Base-by-base conservation (phyloP, 2,888 invertebrate species). In the Trachelus stipa region DNA sequence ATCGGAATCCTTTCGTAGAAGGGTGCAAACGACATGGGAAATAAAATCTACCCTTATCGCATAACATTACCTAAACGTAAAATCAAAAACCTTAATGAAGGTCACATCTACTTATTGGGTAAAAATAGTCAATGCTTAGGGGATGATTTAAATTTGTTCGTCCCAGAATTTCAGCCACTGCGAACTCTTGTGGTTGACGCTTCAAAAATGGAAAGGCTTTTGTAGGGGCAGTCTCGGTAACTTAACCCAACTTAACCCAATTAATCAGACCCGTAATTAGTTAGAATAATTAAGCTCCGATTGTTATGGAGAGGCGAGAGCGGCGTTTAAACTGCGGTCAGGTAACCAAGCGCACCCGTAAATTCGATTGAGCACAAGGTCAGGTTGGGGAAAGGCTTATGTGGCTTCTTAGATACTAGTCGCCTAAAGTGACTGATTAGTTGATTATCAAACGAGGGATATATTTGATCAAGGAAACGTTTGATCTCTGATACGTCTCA, bases 231-330 rank as follows among this genome's bases (percentile, higher is more conserved):
- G 76, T 74, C 81, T 56, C 56, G 81, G 81, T 81, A 85, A 86
- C 85, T 85, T 84, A 84, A 83, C 76, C 82, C 81, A 86, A 87
- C 80, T 86, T 86, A 79, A 79, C 81, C 87, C 83, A 87, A 86
- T 86, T 87, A 87, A 87, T 87, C 84, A 87, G 83, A 75, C 80
- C 79, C 79, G 80, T 83, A 87, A 86, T 86, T 86, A 86, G 84
- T 83, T 69, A 79, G 80, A 81, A 82, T 85, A 81, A 84, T 82
- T 83, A 82, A 85, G 83, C 81, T 81, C 80, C 81, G 79, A 85
- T 76, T 81, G 84, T 81, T 82, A 80, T 74, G 71, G 30, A 71
- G 31, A 33, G 23, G 12, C 11, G 6, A 31, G 71, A 30, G 71
- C 11, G 71, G 71, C 71, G 31, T 33, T 31, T 34, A 71, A 71